Base-by-base conservation (phyloP, 1,140 invertebrate species). In the Kradibia gibbosae region DNA sequence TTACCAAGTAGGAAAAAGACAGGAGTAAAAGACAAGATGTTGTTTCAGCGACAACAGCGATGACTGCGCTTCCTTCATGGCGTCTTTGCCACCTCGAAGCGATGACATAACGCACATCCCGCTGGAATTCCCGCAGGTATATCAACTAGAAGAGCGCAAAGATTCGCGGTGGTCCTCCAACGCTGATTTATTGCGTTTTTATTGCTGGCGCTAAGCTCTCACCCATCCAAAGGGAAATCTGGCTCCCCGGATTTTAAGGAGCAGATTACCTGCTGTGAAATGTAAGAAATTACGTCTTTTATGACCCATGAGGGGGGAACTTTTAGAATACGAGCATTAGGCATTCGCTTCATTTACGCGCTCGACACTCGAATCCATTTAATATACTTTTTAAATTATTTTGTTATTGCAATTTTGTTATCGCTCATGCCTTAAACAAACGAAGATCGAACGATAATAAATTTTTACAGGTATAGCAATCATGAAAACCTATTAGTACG, bases 111-210 rank as follows among this genome's bases (percentile, higher is more conserved):
- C 77, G 53, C 77, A 17, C 22, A n/a, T 78, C 57, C 42, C 42
- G 20, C 22, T 42, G 62, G 77, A 71, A 78, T 78, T 53, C 36
- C 34, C 50, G 48, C 34, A 31, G 7, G 77, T 36, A 42, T 20
- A 71, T 67, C 36, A 71, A 67, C 42, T 8, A 50, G 13, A 31
- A 8, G 13, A 13, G 13, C 34, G 67, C 31, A 25, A 60, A 79
- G 57, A 57, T 55, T 79, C 65, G 77, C 77, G 77, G 36, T 48
- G 31, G 57, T 17, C 25, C 11, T n/a, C 17, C 20, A 53, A 11
- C 60, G 1, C 25, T 75, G 71, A 74, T 81, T 81, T 81, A 75
- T 81, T 31, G 31, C 79, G 25, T 53, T 81, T 81, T 81, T 81
- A 81, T 81, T 55, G 72, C 42, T 22, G 3, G 42, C 50, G 50